Base-by-base conservation (phyloP, 2,113 vertebrate genomes). In the Rhynchomys soricoides region DNA sequence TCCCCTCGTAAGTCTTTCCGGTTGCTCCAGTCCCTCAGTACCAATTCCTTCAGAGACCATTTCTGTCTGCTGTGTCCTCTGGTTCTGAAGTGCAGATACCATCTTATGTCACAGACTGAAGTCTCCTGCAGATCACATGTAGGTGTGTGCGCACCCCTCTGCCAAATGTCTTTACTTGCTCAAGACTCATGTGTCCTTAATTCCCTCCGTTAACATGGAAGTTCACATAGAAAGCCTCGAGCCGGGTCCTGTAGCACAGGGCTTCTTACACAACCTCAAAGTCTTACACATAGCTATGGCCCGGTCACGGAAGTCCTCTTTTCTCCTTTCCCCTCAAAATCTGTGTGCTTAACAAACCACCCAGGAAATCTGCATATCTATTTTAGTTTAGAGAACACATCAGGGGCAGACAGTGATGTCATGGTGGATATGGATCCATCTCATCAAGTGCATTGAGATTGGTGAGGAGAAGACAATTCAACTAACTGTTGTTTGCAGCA, bases 141-240 rank as follows among this genome's bases (percentile, higher is more conserved):
- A 43, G 15, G 4, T 22, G 5, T 22, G 13, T 4, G 29, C 22
- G 0, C 4, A 0, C 55, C 13, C 40, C 40, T 83, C 37, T 22
- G 16, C 31, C 73, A 86, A 77, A 87, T 40, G 55, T 62, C 92
- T 86, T 95, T 78, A 17, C 55, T 79, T 93, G 55, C 40, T 75
- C 66, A 85, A 66, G 34, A 50, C 40, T 85, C 70, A 29, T 77
- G 66, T 24, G 83, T 86, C 62, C 68, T 74, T 86, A 7, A 43
- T 50, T 90, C 52, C 82, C 74, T 89, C 26, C 9, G 19, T 24
- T 75, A 55, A 86, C 17, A 16, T 3, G 24, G 48, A 78, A 95
- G 68, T 86, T 52, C 43, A 86, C 31, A 43, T 24, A 1, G 50
- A 37, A 79, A 29, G 70, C 16, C 7, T 31, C 24, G 22, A 96